phyloP scores from a whole-genome alignment of 2,113 vertebrate genomes.

The Paratilapia polleni region DNA sequence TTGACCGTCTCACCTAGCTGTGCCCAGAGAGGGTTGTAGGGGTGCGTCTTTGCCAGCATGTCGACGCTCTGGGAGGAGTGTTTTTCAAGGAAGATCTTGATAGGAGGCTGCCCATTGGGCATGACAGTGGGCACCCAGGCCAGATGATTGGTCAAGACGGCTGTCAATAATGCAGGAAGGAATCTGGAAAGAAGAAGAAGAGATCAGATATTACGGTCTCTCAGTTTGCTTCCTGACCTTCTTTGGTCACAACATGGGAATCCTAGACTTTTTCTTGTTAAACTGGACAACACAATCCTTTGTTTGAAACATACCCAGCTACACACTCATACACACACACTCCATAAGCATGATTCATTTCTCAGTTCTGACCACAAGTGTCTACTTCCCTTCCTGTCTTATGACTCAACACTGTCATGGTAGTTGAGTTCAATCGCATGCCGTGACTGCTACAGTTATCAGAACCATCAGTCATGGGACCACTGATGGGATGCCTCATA shows the following conservation, averaged over 20 bases:
- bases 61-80: constrained; percentile 97
- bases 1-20: constrained; percentile 88
- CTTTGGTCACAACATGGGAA: not conserved
- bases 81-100: constrained; percentile 98
- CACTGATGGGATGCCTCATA: constrained; percentile 11
- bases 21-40: constrained; percentile 98
- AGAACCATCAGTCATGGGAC: constrained; percentile 37
- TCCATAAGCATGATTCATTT: constrained; percentile 56
- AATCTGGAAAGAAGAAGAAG: constrained; percentile 83
- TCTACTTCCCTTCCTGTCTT: constrained; percentile 70
- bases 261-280: not conserved
- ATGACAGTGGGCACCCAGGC: constrained; percentile 99
- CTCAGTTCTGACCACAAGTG: constrained; percentile 53
- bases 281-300: not conserved
- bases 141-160: constrained; percentile 96
- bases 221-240: not conserved
- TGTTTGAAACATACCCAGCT: constrained; percentile 3
- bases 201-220: not conserved
- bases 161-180: constrained; percentile 95
- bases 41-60: constrained; percentile 97
- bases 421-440: constrained; percentile 36
- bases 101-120: constrained; percentile 97
- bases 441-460: not conserved
- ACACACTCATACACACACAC: not conserved
- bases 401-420: constrained; percentile 58